These are phyloP conservation scores for Drosophila busckii DNA, from an alignment of 1,140 invertebrate species.

Conservation along the genomic window DNA sequence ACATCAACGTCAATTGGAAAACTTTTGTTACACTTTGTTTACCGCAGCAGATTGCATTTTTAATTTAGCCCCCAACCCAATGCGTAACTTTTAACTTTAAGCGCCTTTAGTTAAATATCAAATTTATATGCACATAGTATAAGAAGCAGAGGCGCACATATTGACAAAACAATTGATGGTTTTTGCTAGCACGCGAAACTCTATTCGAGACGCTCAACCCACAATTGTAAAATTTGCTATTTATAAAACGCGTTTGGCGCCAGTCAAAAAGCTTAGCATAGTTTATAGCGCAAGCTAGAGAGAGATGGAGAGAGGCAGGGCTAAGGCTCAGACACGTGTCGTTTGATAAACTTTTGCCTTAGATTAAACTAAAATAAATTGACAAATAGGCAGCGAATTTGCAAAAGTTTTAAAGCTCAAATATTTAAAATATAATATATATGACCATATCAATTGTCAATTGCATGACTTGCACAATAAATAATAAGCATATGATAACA, in stretches of 20 bases:
- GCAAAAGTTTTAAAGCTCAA: no score
- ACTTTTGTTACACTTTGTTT: constrained; percentile 65
- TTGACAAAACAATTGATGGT: constrained; percentile 72
- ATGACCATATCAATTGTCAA: no score
- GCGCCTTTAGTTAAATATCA: constrained; percentile 40
- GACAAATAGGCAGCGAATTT: not conserved
- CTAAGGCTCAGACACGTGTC: constrained; percentile 15
- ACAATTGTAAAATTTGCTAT: constrained; percentile 16
- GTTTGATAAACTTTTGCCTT: constrained; percentile 5
- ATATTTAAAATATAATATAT: no score
- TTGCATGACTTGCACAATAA: no score
- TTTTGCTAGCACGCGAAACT: constrained; percentile 47
- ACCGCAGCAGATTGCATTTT: constrained; percentile 31
- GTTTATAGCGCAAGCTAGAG: constrained; percentile 14
- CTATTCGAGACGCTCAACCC: not conserved
- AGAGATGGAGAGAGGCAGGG: not conserved
- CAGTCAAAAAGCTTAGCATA: constrained; percentile 30
- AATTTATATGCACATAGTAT: no score
- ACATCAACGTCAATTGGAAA: constrained; percentile 71
- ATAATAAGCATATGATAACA: no score
- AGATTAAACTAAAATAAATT: no score
- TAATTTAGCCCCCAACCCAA: constrained; percentile 37
- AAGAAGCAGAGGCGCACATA: no score
- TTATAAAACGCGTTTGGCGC: constrained; percentile 14
- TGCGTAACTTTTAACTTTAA: constrained; percentile 29